These are phyloP conservation scores for Myotis pilosus DNA, from an alignment of 2,797 vertebrate species.

Conservation along the genomic window DNA sequence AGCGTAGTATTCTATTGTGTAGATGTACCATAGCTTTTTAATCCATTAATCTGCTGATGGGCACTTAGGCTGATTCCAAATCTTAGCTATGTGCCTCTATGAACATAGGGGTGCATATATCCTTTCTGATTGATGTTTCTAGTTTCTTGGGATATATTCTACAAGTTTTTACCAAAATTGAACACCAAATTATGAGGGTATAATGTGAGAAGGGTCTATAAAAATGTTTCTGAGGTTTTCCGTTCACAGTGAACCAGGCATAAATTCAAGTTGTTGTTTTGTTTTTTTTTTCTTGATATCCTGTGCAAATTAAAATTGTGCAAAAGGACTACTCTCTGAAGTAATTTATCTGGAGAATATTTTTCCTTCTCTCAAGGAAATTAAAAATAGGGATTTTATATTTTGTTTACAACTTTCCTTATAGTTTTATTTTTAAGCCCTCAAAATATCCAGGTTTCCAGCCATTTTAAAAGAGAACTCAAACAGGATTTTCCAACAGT, in stretches of 20 bases:
- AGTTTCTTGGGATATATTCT: no score
- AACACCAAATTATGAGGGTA: neutral
- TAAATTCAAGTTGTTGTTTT: neutral
- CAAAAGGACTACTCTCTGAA: neutral
- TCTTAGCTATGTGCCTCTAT: no score
- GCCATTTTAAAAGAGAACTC: neutral
- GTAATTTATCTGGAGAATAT: neutral
- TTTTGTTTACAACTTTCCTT: neutral
- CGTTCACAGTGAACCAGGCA: neutral
- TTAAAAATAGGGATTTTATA: neutral
- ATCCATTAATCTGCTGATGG: no score
- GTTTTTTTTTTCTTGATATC: neutral
- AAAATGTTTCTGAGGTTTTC: neutral
- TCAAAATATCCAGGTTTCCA: neutral
- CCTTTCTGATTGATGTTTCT: no score
- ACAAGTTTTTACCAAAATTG: neutral
- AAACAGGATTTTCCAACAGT: neutral
- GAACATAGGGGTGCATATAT: no score
- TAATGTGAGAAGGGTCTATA: neutral
- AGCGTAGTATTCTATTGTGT: no score
- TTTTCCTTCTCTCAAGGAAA: slow-evolving; percentile 9
- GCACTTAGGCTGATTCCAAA: no score
- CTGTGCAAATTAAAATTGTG: neutral
- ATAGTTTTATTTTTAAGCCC: neutral
- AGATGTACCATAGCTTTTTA: no score